Conservation (phyloP, 1,140 invertebrate species). For the Archegozetes longisetosus region DNA sequence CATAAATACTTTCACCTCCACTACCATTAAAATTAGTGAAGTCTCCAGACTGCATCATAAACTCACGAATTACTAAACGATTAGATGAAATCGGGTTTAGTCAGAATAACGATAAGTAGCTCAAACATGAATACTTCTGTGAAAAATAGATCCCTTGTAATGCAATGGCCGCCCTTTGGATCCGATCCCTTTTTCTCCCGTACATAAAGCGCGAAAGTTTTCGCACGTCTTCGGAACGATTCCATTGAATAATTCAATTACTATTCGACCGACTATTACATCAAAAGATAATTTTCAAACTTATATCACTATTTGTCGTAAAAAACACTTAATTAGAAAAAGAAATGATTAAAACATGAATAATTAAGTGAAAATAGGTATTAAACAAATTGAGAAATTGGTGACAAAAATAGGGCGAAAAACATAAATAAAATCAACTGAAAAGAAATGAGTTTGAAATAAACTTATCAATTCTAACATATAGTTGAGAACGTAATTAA, state of each 20-base stretch:
- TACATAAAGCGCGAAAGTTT: conserved; percentile 78
- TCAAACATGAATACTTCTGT: conserved; percentile 40
- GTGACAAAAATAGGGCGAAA: too few species aligned
- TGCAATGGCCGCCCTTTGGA: conserved; percentile 42
- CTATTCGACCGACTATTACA: conserved; percentile 43
- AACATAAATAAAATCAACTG: too few species aligned
- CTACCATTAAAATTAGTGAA: conserved; percentile 62
- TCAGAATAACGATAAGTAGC: background rate
- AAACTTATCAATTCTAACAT: too few species aligned
- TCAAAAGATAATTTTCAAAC: too few species aligned
- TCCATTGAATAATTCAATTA: conserved; percentile 66
- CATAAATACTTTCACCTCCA: conserved; percentile 86
- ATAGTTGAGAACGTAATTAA: too few species aligned
- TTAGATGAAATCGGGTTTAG: background rate
- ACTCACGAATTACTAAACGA: conserved; percentile 22
- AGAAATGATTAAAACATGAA: too few species aligned
- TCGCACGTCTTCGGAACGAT: conserved; percentile 75
- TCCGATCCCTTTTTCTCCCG: conserved; percentile 60
- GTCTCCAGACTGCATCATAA: conserved; percentile 71
- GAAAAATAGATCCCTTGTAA: conserved; percentile 39
- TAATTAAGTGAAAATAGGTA: too few species aligned
- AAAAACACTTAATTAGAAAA: too few species aligned
- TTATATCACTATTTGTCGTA: too few species aligned
- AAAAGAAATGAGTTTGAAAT: too few species aligned
- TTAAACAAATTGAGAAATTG: too few species aligned